Conservation (phyloP, 1,140 invertebrate genomes). For the Orussus abietinus region DNA sequence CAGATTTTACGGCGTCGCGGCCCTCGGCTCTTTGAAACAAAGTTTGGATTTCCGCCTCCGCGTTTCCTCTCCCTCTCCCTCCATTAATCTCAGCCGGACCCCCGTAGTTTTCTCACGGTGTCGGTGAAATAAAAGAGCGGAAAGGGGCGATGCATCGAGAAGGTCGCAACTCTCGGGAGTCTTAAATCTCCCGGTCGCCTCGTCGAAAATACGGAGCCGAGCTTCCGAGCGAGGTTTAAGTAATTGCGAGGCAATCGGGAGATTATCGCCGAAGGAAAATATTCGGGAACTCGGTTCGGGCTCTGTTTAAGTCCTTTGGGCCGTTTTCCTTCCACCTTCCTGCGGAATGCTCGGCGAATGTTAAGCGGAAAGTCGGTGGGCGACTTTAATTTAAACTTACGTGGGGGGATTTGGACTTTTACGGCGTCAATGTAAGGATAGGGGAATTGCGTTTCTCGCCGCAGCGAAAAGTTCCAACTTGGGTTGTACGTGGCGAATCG, state of each 20-base stretch:
- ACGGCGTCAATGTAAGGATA: slow-evolving; percentile 9
- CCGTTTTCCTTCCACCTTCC: no score
- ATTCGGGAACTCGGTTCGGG: no score
- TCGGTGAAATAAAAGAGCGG: background rate
- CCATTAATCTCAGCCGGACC: background rate
- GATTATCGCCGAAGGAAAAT: no score
- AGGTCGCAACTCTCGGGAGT: no score
- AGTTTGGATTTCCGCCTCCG: background rate
- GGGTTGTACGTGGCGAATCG: no score
- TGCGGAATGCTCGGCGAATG: slow-evolving; percentile 14
- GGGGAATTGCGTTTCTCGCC: slow-evolving; percentile 1
- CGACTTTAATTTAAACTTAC: slow-evolving; percentile 38
- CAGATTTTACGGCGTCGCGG: no score
- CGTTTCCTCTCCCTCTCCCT: background rate
- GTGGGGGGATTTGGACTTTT: slow-evolving; percentile 29
- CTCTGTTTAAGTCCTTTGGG: no score
- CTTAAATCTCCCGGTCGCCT: no score
- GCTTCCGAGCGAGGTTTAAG: no score
- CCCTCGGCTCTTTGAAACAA: background rate
- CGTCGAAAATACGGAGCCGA: no score
- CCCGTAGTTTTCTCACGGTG: background rate
- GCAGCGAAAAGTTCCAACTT: no score
- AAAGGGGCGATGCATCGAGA: background rate
- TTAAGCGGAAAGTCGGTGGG: slow-evolving; percentile 16
- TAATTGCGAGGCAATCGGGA: no score